These are phyloP conservation scores for Oxygymnocypris stewartii DNA, from an alignment of 2,113 vertebrate species.

Conservation along the genomic window DNA sequence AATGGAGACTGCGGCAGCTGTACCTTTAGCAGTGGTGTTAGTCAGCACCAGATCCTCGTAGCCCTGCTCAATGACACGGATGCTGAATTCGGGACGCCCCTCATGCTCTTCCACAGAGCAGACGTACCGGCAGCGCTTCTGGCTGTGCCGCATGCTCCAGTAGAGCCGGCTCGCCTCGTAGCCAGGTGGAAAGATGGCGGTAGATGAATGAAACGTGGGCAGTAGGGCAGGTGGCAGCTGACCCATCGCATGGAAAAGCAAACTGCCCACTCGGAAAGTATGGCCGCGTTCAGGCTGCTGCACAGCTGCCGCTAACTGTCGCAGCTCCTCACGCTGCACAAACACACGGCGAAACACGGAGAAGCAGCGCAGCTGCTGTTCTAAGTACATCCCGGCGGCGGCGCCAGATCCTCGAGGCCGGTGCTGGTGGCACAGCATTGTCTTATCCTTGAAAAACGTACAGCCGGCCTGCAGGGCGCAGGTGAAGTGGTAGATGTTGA, in stretches of 20 bases:
- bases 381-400: conserved; percentile 72
- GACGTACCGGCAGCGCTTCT: conserved; percentile 89
- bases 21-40: conserved; percentile 88
- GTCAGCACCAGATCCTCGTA: conserved; percentile 89
- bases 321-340: conserved; percentile 90
- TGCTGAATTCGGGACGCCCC: conserved; percentile 82
- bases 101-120: conserved; percentile 91
- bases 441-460: conserved; percentile 99
- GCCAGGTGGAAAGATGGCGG: conserved; percentile 89
- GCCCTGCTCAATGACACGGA: conserved; percentile 90
- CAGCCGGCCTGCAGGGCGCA: conserved; percentile 96
- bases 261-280: conserved; percentile 93
- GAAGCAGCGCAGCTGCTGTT: conserved; percentile 93
- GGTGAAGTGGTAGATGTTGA: conserved; percentile 98
- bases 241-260: conserved; percentile 89
- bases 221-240: conserved; percentile 92
- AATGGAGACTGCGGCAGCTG: not conserved
- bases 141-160: conserved; percentile 96
- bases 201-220: conserved; percentile 86
- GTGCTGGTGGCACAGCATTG: conserved; percentile 96
- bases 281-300: conserved; percentile 90
- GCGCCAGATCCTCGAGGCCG: conserved; percentile 81
- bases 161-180: conserved; percentile 94
- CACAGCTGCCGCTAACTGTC: conserved; percentile 90
- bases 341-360: conserved; percentile 95